Evolutionary conservation across 1,140 invertebrate genomes (phyloP), one percentile per base, ranked within the genome.

Genomic region (Delia radicum): DNA sequence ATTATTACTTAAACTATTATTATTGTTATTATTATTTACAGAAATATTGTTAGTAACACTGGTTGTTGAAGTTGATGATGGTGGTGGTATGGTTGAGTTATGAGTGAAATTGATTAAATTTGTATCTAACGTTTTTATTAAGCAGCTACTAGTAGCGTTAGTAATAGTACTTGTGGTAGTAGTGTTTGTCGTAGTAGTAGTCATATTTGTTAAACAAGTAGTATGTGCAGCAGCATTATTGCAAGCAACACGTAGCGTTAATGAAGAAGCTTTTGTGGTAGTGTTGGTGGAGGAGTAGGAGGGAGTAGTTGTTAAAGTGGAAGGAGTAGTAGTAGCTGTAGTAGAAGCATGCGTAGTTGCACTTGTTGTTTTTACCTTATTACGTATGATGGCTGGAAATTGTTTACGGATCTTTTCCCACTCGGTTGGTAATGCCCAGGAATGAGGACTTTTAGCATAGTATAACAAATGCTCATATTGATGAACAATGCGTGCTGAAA

Each of bases 391-490:
- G 73, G 81, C 80, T 72, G 82, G 85, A 28, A 77, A 77, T 74
- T 78, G 80, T 73, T 85, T 81, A 48, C 79, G 71, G 27, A 86
- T 86, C 76, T 84, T 84, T 15, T 79, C 72, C 83, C 84, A 85
- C 18, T 85, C 81, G 18, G 55, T 75, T 63, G 85, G 85, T 62
- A 85, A 73, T 15, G 78, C 77, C 82, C 82, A 85, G 29, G 85
- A 78, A 65, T 85, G 85, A 8, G 82, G 82, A 79, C 81, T 84
- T 65, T 81, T 85, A 13, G 85, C 80, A 78, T 84, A 85, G 73
- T 80, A 85, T 67, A 85, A 79, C 75, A 86, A 78, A 76, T 81
- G 82, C 67, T 86, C 85, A 76, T 85, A 78, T 74, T 84, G 81
- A 73, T 85, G 84, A 63, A 82, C 79, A 67, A 86, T 77, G 61